Base-by-base conservation (phyloP, 1,140 invertebrate species). In the Saccostrea echinata region DNA sequence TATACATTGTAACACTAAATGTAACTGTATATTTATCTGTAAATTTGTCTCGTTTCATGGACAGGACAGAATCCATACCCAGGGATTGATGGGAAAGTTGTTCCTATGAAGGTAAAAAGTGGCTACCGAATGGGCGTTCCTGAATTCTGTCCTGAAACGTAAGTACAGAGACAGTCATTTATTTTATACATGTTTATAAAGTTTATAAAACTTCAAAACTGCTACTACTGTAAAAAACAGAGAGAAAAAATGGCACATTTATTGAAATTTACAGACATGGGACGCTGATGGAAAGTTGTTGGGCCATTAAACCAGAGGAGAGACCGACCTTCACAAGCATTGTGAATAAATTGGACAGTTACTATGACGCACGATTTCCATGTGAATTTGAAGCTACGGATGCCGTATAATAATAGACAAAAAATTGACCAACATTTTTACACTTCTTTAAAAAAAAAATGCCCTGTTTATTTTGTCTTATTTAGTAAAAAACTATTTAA, bases 41-140 rank as follows among this genome's bases (percentile, higher is more conserved):
- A n/a, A n/a, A n/a, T n/a, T n/a, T n/a, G n/a, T n/a, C n/a, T n/a
- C 88, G n/a, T 90, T 16, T 88, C 88, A 53, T 82, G 88, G 89
- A 16, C 53, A 61, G 96, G 94, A 16, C 92, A 96, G 1, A 96
- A 96, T 87, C 97, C 97, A 1, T 98, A 98, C 95, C 97, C 97
- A 0, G 97, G 97, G 35, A 96, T 98, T 8, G 96, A 96, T 30
- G 96, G 97, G 0, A 96, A 97, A 91, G 96, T 97, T 92, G 95
- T 98, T 1, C 97, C 96, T 93, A 96, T 96, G 21, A 88, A 55
- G 21, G 43, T 92, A 0, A 90, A 85, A 68, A 35, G 21, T 57
- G 91, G 91, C n/a, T 90, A 91, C 30, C 80, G 91, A 71, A 91
- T 92, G 89, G 16, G 88, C 1, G 87, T 86, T 27, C 91, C 91